Evolutionary conservation across 2,797 vertebrate species (phyloP), one percentile per base, ranked within the genome.

Genomic region (Neosilurus mollespiculum): DNA sequence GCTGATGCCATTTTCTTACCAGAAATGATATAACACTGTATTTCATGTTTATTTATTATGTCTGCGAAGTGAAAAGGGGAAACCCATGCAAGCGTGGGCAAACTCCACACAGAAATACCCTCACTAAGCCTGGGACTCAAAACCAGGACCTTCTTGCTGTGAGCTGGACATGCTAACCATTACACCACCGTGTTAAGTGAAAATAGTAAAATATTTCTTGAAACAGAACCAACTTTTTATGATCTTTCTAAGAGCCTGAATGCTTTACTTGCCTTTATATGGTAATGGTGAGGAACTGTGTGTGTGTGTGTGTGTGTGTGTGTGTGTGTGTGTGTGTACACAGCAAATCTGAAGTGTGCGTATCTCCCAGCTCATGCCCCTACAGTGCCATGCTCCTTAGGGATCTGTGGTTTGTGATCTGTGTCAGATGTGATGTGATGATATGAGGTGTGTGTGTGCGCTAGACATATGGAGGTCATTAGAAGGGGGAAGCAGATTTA

Each of bases 381-480:
- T 79, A 69, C 53, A 83, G 73, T 81, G 83, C 64, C 24, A 8
- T n/a, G 37, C 56, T 70, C 73, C 15, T 84, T 54, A 83, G 83
- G 83, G 85, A 81, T 71, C 62, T 54, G 9, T 82, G 83, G 66
- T 83, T 79, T 78, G 81, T 66, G 67, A 81, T 85, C 75, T 61
- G 65, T 87, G 82, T 80, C 82, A 83, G 73, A 73, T 53, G 78
- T 85, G 54, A 81, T 86, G 72, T 84, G 72, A 73, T n/a, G 54
- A 71, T 81, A 62, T 80, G 70, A 58, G 72, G 43, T 58, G 53
- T 65, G 53, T 81, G 73, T 58, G 54, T 70, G 43, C 3, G 43
- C 81, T 79, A 58, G 88, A 86, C 84, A 87, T 86, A 86, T 87
- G 80, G 85, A 89, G 88, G 86, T 86, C 87, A 89, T 87, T 86